Conservation (phyloP, 2,797 vertebrate species). For the Phataginus tricuspis region DNA sequence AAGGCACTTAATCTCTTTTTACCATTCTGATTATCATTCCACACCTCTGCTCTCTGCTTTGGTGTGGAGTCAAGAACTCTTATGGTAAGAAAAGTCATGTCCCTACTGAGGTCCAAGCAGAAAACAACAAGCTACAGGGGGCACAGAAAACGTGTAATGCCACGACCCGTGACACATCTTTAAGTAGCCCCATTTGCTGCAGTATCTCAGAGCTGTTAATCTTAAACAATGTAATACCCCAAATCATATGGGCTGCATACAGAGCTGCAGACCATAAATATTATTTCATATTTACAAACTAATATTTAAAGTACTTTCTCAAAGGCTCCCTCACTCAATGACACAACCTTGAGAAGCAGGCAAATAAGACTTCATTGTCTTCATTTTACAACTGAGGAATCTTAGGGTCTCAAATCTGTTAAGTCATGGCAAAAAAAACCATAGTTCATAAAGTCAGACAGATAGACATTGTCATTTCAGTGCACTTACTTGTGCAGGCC, state of each 20-base stretch:
- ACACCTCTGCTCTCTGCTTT: background rate
- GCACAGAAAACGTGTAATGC: background rate
- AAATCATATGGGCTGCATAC: background rate
- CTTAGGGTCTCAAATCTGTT: background rate
- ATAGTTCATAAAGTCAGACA: background rate
- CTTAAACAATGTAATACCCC: background rate
- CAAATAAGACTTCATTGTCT: background rate
- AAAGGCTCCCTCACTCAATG: background rate
- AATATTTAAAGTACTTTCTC: background rate
- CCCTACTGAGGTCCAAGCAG: background rate
- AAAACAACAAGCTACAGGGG: background rate
- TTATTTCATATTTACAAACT: background rate
- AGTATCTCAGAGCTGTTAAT: background rate
- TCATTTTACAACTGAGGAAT: background rate
- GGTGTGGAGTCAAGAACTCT: background rate
- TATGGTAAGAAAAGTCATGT: background rate
- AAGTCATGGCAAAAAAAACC: slow-evolving; percentile 14
- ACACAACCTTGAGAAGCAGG: background rate
- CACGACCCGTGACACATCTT: background rate
- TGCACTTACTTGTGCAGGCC: background rate
- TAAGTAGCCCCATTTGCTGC: background rate
- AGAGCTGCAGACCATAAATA: background rate
- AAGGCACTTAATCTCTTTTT: background rate
- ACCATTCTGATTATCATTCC: background rate
- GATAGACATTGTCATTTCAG: background rate